Evolutionary conservation across 2,797 vertebrate species (phyloP).

Genomic region (Falco naumanni): DNA sequence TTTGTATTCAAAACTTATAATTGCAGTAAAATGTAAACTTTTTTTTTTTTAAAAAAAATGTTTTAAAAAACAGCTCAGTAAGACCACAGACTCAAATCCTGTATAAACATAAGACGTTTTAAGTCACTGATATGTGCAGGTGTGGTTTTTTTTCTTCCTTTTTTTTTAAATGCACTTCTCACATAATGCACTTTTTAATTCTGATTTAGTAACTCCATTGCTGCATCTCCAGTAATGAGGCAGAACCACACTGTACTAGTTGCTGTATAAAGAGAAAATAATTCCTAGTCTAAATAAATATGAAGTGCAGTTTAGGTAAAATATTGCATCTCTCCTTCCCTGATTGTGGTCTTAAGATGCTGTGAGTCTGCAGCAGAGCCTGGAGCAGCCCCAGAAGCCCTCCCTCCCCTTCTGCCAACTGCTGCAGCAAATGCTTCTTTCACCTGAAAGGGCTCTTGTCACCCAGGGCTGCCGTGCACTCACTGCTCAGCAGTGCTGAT

Average conservation of each 20-base stretch:
- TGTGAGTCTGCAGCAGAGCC: background rate
- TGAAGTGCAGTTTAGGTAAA: background rate
- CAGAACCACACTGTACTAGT: background rate
- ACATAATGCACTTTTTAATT: background rate
- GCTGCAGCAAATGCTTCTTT: constrained; percentile 8
- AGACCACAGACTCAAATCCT: background rate
- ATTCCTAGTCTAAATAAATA: background rate
- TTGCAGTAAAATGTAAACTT: background rate
- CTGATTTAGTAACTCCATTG: background rate
- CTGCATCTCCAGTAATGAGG: background rate
- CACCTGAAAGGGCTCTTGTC: background rate
- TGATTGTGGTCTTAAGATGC: background rate
- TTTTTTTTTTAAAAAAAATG: background rate
- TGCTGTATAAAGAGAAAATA: background rate
- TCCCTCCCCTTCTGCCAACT: background rate
- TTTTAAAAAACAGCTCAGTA: background rate
- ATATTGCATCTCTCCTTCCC: background rate
- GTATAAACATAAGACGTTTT: background rate
- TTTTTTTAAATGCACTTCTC: background rate
- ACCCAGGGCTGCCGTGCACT: background rate
- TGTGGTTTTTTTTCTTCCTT: background rate
- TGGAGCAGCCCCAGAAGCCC: background rate
- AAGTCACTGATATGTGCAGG: background rate
- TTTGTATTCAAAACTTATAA: background rate
- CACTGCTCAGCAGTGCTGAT: background rate